Percentiles rank a stretch among this genome's conserved stretches.
phyloP scores from a whole-genome alignment of 2,797 vertebrate genomes.

The Falco cherrug region DNA sequence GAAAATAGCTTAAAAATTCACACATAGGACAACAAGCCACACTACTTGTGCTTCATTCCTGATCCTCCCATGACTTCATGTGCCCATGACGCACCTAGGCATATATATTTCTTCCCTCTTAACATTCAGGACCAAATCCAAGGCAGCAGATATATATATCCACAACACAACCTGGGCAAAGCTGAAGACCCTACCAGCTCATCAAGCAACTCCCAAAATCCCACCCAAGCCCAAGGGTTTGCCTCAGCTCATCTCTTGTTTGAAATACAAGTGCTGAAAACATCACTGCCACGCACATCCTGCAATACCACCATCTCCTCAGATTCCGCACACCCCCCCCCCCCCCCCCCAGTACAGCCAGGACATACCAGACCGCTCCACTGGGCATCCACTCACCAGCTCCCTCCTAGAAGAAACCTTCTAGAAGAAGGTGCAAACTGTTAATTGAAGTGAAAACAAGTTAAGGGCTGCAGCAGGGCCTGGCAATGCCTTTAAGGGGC shows the following conservation, averaged over 20 bases:
- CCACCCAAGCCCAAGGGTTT: background rate
- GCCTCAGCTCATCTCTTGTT: background rate
- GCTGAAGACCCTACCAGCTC: background rate
- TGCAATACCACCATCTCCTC: background rate
- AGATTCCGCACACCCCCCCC: no score
- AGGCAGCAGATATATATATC: background rate
- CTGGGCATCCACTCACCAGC: background rate
- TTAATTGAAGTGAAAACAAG: background rate
- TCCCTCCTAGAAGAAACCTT: background rate
- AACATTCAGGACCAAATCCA: background rate
- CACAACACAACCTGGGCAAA: background rate
- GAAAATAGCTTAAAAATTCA: background rate
- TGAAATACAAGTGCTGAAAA: background rate
- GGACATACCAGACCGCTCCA: background rate
- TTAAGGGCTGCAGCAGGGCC: background rate
- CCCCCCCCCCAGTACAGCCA: background rate
- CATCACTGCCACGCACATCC: accelerated
- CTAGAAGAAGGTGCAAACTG: background rate
- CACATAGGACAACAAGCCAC: background rate
- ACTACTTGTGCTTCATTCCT: background rate
- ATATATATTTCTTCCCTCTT: background rate
- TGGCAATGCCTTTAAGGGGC: background rate
- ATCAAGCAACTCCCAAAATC: background rate
- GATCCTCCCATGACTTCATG: background rate
- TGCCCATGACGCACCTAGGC: background rate